Base-by-base conservation (phyloP, 2,113 vertebrate species). In the Zootoca vivipara region DNA sequence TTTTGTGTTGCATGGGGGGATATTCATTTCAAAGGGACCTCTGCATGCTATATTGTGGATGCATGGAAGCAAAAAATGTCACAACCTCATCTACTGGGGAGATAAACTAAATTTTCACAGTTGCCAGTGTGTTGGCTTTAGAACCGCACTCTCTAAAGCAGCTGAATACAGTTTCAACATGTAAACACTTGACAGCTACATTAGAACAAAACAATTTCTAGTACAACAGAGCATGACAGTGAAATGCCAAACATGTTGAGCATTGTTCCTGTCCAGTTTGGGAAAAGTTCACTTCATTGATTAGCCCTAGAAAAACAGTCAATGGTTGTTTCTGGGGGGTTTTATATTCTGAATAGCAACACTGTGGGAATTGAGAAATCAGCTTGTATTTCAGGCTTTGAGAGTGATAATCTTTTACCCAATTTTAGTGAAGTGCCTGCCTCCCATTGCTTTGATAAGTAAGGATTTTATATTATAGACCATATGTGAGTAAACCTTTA, bases 241-340 rank as follows among this genome's bases (percentile, higher is more conserved):
- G 81, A 42, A 56, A 38, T 82, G 79, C 52, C 22, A 89, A 82
- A 38, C 6, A 33, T 78, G 83, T 26, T 0, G 0, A 74, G 0
- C 69, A 78, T 10, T 12, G 24, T 56, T 67, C 24, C 18, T 77
- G 26, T 12, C 73, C 28, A 15, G 38, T 62, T 65, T 77, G 8
- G 18, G 22, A 20, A 78, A 42, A 13, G 56, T 85, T 89, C 70
- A 80, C 78, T 88, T 83, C 58, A 92, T 93, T 93, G 92, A 93
- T 94, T 95, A 90, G 91, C 94, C 93, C 95, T 52, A 94, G 90
- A 90, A 90, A 81, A 22, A n/a, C 56, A 92, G 89, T 78, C 92
- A 82, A 74, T 78, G 84, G 42, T 35, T 78, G 52, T 30, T 91
- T 74, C 78, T 78, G 58, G 24, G 58, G 24, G 28, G 5, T 67